Evolutionary conservation across 2,797 vertebrate species (phyloP).

Genomic region (Gorsachius magnificus): DNA sequence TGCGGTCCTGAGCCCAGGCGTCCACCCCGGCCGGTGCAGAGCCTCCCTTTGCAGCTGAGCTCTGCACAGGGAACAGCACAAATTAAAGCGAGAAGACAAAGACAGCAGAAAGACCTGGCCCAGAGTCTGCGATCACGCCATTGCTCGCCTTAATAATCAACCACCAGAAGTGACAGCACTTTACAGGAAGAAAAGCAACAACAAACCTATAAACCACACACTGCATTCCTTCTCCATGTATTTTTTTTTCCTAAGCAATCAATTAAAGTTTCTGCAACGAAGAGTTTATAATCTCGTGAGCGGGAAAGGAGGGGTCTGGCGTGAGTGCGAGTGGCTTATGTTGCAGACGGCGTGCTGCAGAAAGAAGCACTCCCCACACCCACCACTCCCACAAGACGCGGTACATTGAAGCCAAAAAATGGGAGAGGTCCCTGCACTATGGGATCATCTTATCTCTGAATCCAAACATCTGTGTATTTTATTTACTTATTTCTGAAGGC

Average conservation of each 20-base stretch:
- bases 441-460: background rate
- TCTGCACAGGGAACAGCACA: background rate
- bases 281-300: background rate
- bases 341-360: background rate
- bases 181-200: background rate
- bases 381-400: background rate
- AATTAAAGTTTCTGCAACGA: slow-evolving; percentile 15
- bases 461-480: background rate
- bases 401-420: background rate
- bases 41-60: background rate
- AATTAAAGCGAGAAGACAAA: background rate
- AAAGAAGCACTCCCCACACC: background rate
- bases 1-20: background rate
- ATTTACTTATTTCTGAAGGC: background rate
- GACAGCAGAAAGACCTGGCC: background rate
- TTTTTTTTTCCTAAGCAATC: background rate
- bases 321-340: background rate
- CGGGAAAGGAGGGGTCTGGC: background rate
- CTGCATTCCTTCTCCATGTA: background rate
- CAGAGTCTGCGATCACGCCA: background rate
- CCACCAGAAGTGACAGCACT: background rate
- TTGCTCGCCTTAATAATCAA: background rate
- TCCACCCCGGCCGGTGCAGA: background rate
- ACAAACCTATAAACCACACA: slow-evolving; percentile 6
- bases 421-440: background rate